Conservation (phyloP, 2,888 invertebrate genomes). For the Teleogryllus oceanicus region DNA sequence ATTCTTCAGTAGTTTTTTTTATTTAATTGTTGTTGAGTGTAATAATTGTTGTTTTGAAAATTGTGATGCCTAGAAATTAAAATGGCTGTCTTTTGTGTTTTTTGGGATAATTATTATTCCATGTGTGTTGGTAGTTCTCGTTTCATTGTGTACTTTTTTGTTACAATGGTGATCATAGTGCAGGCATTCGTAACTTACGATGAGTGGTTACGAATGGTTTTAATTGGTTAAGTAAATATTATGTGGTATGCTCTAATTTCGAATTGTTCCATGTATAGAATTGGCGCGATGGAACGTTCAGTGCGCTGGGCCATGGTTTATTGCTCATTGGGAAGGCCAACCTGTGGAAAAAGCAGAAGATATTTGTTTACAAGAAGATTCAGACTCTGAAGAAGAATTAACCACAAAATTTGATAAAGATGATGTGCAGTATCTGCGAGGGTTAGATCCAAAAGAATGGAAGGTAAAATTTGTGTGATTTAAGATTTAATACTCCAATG, state of each 20-base stretch:
- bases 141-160: not conserved
- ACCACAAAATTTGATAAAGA: conserved; percentile 51
- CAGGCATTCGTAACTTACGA: no score
- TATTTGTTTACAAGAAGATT: conserved; percentile 29
- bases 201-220: not conserved
- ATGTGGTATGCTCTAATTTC: not conserved
- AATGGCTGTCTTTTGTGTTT: no score
- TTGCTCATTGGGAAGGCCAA: conserved; percentile 53
- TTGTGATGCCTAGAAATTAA: no score
- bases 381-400: not conserved
- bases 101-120: no score
- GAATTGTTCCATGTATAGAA: not conserved
- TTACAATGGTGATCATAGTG: no score
- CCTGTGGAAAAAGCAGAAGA: conserved; percentile 53
- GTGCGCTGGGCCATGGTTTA: conserved; percentile 52
- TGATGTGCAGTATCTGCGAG: conserved; percentile 77
- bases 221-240: not conserved
- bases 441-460: conserved; percentile 94
- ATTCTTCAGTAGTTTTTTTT: not conserved
- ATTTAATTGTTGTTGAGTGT: not conserved
- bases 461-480: conserved; percentile 53
- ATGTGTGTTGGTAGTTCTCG: no score
- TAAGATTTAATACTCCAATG: no score
- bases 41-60: no score
- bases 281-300: not conserved